Evolutionary conservation across 2,113 vertebrate species (phyloP), one percentile per base, ranked within the genome.

Genomic region (Entosphenus tridentatus): DNA sequence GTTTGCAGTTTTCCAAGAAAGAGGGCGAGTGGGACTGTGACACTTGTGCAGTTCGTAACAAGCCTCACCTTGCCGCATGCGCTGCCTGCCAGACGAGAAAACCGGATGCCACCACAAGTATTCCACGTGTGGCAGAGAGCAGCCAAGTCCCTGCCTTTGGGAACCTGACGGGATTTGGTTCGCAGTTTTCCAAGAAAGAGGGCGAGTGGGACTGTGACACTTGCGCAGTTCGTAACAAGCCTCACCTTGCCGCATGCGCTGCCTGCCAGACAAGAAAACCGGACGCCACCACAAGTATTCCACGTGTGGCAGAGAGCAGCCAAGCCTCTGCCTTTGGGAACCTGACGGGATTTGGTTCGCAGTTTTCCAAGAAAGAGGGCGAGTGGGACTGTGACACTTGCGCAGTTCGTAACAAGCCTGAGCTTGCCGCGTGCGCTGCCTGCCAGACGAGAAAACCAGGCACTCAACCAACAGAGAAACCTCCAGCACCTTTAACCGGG

Each of bases 281-380:
- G 10, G 10, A 18, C 10, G 62, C 62, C 18, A 6, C 39, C 39
- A 39, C 39, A 39, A 39, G 39, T 39, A 7, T 39, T 39, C 39
- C 39, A 39, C 39, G 39, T 39, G 39, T 39, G 39, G 39, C 39
- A 39, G 39, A 39, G 39, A 39, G 39, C 39, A 39, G 39, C 39
- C 39, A 39, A 39, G 39, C 39, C 39, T 5, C 39, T 39, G 39
- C 39, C 39, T 3, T 39, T 3, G 16, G 17, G 10, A 18, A 69
- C 14, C 54, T 12, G 8, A 54, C 9, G 10, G 62, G n/a, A 65
- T 65, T 65, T 73, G 82, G 77, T 72, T 78, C 77, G 12, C 77
- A 79, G 72, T 87, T 89, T 78, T 1, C 70, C 39, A 86, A 80
- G 74, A 89, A 84, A 59, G 81, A 81, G 70, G 62, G 62, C 2